These are phyloP conservation scores for Lepus oiostolus DNA, from an alignment of 2,797 vertebrate genomes.

Conservation along the genomic window DNA sequence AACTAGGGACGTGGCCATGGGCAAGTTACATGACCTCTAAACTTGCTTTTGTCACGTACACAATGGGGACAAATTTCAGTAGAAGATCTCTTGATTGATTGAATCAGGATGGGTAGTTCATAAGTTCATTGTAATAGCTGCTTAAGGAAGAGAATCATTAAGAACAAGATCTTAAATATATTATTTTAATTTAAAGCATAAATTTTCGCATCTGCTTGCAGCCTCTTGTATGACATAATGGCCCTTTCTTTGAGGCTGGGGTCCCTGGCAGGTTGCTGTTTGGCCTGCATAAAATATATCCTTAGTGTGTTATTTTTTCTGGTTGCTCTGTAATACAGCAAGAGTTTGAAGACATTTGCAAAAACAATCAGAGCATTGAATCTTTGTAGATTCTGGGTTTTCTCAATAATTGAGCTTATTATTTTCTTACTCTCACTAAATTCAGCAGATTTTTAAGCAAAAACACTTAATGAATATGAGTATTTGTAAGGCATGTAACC, in stretches of 20 bases:
- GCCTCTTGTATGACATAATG: background rate
- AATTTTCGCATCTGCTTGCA: background rate
- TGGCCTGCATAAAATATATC: background rate
- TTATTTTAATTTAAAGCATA: conserved; percentile 41
- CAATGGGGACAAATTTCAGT: conserved; percentile 52
- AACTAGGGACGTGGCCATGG: background rate
- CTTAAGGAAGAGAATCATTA: conserved; percentile 10
- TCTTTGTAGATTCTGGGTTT: conserved; percentile 34
- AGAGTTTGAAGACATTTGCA: conserved; percentile 30
- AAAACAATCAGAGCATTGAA: background rate
- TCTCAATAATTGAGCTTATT: conserved; percentile 30
- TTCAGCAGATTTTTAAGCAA: conserved; percentile 46
- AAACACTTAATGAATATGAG: background rate
- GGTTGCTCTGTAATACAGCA: conserved; percentile 42
- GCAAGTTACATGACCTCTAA: conserved; percentile 18
- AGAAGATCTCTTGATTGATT: background rate
- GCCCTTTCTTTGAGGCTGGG: background rate
- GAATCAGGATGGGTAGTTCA: background rate
- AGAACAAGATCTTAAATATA: background rate
- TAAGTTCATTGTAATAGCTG: background rate
- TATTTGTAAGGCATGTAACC: conserved; percentile 33
- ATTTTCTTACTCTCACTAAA: background rate
- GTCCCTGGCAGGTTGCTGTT: background rate
- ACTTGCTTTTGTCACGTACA: background rate
- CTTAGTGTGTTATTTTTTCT: background rate